Base-by-base conservation (phyloP, 2,888 invertebrate genomes). In the Apotomis turbidana region DNA sequence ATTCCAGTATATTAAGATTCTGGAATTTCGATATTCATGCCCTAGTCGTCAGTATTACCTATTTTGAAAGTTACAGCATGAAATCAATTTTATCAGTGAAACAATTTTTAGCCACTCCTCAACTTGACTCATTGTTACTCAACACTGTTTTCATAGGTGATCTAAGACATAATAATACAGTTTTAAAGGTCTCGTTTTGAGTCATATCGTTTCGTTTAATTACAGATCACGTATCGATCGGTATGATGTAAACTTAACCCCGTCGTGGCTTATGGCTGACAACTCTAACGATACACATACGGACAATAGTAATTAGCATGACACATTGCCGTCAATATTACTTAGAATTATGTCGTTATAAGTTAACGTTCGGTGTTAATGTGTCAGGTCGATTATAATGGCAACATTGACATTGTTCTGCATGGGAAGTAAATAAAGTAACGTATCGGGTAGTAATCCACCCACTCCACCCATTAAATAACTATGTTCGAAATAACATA, bases 221-320 rank as follows among this genome's bases (percentile, higher is more conserved):
- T 86, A 83, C 90, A 78, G 84, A 84, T 84, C 90, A 90, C 89
- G 89, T 88, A 80, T 82, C 80, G 83, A 82, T 84, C 81, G 81
- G 82, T 81, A 79, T 87, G 87, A 86, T 86, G 87, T 87, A 89
- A 87, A 85, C 85, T 88, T 86, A 85, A 81, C 80, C 82, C 76
- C 81, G 84, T 78, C 78, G 5, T 41, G 79, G 83, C 85, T 85
- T 87, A 85, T 83, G 70, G 68, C 36, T 68, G 68, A 51, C 67
- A 55, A 55, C 68, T 70, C 41, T 41, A 6, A 41, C 41, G 6
- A 54, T 46, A 55, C 70, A 61, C 70, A 61, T 61, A 71, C 67
- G 66, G 55, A 71, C 67, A 61, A 68, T 62, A 68, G 67, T 68
- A 36, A 71, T 71, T 62, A 71, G n/a, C 44, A 49, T 71, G 67